Evolutionary conservation across 2,888 invertebrate species (phyloP), one percentile per base, ranked within the genome.

Genomic region (Epistrophe grossulariae): DNA sequence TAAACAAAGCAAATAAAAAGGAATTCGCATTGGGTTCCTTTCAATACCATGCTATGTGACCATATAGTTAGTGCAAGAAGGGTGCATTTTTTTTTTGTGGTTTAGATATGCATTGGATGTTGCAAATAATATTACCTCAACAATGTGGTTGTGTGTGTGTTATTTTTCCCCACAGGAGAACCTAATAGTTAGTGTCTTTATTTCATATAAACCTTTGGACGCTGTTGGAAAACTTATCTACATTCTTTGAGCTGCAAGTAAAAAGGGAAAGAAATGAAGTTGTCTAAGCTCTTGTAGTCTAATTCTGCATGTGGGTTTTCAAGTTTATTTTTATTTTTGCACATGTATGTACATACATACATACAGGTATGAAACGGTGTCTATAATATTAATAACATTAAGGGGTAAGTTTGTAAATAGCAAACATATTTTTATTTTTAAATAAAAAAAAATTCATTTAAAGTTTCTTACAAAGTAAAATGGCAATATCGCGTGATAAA

Each of bases 241-340:
- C n/a, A 80, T 72, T 72, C 52, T 68, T 76, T 80, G 72, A 80
- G 77, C 72, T 78, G 35, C 28, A 52, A 17, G 43, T 10, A 60
- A 48, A 68, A 38, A 64, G 7, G 38, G 52, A 15, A 48, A 52
- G 43, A 48, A 62, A 7, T 43, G 45, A 40, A 28, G 17, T 24
- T 57, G 45, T 62, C 17, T 79, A 78, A 85, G 77, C 82, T 73
- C 70, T 48, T 81, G 84, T 81, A 85, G 71, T 85, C 84, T 81
- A 73, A 81, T 85, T 85, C 81, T 72, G 40, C 77, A 73, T 78
- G 68, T 81, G 24, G 59, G 77, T 80, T 55, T 79, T 28, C 40
- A 31, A 60, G 55, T 68, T 73, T 74, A 52, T 55, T 57, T 50
- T 71, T 76, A 55, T 68, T 71, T 72, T 80, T 72, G 55, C 19